These are phyloP conservation scores for Drosophila rubida DNA, from an alignment of 2,888 invertebrate genomes.

Conservation along the genomic window DNA sequence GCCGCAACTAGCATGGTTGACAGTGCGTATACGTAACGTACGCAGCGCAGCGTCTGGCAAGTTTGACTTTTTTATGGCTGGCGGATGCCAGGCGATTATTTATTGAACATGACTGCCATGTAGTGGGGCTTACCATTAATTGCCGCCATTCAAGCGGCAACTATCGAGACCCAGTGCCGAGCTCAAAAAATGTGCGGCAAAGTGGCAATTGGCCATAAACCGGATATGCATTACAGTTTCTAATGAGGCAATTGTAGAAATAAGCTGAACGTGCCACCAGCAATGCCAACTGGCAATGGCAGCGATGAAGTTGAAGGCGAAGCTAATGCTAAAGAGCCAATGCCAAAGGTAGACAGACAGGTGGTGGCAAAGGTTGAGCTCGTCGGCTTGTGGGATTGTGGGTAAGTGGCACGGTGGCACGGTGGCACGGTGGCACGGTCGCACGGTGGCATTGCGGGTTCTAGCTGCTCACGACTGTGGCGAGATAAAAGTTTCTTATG, in stretches of 20 bases:
- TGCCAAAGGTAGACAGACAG: slow-evolving; percentile 11
- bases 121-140: slow-evolving; percentile 45
- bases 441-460: neutral
- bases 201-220: slow-evolving; percentile 65
- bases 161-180: slow-evolving; percentile 21
- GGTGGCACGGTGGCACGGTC: no score
- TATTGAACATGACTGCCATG: slow-evolving; percentile 18
- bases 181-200: slow-evolving; percentile 36
- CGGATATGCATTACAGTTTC: slow-evolving; percentile 73
- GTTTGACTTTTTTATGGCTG: slow-evolving; percentile 3
- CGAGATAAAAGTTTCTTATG: slow-evolving; percentile 73
- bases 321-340: neutral
- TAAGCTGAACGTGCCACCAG: slow-evolving; percentile 65
- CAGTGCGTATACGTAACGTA: slow-evolving; percentile 28
- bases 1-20: slow-evolving; percentile 16
- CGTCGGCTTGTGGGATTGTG: neutral
- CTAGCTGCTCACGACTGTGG: slow-evolving; percentile 47
- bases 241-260: slow-evolving; percentile 74
- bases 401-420: neutral
- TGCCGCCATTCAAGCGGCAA: slow-evolving; percentile 38
- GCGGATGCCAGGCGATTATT: slow-evolving; percentile 12
- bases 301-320: slow-evolving; percentile 4
- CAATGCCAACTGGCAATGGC: slow-evolving; percentile 5
- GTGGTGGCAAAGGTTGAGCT: slow-evolving; percentile 2
- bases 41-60: slow-evolving; percentile 2